These are phyloP conservation scores for Salpingus planirostris DNA, from an alignment of 2,888 invertebrate species.

Conservation along the genomic window DNA sequence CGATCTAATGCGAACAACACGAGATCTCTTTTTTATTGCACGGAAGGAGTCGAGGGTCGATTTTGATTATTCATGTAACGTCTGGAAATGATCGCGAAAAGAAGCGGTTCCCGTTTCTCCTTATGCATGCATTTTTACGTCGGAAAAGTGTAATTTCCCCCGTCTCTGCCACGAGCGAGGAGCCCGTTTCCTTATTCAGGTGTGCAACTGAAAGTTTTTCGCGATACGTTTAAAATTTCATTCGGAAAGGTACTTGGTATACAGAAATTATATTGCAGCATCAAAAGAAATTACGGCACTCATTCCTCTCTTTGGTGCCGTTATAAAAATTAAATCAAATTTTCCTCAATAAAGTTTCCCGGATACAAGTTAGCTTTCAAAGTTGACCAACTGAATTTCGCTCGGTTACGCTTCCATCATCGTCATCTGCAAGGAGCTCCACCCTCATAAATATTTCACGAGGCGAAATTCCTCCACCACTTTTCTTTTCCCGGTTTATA, in stretches of 20 bases:
- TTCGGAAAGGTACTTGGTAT: constrained; percentile 36
- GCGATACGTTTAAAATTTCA: constrained; percentile 32
- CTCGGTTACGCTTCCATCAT: background rate
- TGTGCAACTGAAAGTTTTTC: constrained; percentile 30
- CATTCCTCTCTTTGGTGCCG: constrained; percentile 41
- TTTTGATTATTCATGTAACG: no score
- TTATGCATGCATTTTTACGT: no score
- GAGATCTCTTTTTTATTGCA: no score
- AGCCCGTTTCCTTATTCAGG: constrained; percentile 29
- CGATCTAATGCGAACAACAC: no score
- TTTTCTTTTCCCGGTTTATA: no score
- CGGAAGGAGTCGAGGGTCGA: no score
- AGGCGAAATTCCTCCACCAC: no score
- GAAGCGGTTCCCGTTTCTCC: no score
- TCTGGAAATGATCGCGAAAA: no score
- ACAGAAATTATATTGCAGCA: constrained; percentile 42
- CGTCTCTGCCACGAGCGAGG: constrained; percentile 1
- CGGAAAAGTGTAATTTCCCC: constrained; percentile 3
- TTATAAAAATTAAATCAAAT: constrained; percentile 44
- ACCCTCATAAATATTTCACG: no score
- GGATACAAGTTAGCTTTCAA: constrained; percentile 38
- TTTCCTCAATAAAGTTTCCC: constrained; percentile 43
- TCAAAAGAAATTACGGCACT: constrained; percentile 44
- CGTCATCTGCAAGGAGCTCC: no score
- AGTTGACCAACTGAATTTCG: constrained; percentile 14